phyloP scores from a whole-genome alignment of 2,888 invertebrate genomes.

The Acronicta leporina region DNA sequence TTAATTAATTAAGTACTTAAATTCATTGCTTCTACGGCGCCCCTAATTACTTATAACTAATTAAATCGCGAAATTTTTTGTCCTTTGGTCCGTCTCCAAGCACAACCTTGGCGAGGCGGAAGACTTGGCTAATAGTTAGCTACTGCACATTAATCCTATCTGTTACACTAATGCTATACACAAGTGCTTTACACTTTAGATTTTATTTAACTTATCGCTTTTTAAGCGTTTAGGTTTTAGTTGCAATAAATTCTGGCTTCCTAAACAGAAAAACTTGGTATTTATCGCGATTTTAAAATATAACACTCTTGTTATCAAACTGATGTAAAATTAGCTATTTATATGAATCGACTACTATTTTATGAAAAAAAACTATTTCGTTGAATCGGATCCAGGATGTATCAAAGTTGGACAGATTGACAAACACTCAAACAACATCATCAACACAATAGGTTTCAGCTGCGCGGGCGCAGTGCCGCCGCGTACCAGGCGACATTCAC shows the following conservation, averaged over 20 bases:
- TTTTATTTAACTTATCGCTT: background rate
- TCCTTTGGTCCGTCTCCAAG: slow-evolving; percentile 58
- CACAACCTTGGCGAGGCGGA: slow-evolving; percentile 78
- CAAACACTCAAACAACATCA: slow-evolving; percentile 40
- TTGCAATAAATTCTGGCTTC: background rate
- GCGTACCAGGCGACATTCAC: slow-evolving; percentile 49
- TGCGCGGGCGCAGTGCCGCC: slow-evolving; percentile 21
- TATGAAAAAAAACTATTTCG: slow-evolving; percentile 25
- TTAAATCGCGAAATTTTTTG: slow-evolving; percentile 65
- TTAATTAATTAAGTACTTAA: background rate
- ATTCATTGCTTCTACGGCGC: slow-evolving; percentile 3
- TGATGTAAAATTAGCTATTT: slow-evolving; percentile 18
- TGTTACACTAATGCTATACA: slow-evolving; percentile 26
- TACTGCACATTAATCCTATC: slow-evolving; percentile 48
- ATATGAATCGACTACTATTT: background rate
- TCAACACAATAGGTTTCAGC: slow-evolving; percentile 33
- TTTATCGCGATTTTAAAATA: too few relatives aligned
- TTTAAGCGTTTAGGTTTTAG: background rate
- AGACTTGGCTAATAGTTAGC: slow-evolving; percentile 65
- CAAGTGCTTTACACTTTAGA: slow-evolving; percentile 34
- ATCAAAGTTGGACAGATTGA: slow-evolving; percentile 46
- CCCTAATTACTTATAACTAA: slow-evolving; percentile 23
- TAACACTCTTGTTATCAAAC: background rate
- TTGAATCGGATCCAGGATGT: slow-evolving; percentile 38
- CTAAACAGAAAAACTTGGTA: background rate